Conservation (phyloP, 2,113 vertebrate genomes). For the Poecile atricapillus region DNA sequence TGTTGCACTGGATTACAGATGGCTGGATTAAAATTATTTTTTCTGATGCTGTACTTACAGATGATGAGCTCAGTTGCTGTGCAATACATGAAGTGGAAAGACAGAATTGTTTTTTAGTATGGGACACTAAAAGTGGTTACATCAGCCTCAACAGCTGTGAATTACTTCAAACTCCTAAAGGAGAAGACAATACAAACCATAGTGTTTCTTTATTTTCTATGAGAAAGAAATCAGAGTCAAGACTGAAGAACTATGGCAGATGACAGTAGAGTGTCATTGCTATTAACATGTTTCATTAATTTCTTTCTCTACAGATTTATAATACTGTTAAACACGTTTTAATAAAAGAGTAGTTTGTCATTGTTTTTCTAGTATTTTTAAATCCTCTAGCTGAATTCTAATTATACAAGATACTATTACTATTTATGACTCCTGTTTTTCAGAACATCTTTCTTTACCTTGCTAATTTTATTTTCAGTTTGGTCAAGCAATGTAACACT, state of each 20-base stretch:
- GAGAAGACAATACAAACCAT: neutral
- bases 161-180: neutral
- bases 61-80: neutral
- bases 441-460: neutral
- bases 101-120: neutral
- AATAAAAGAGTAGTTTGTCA: neutral
- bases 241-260: neutral
- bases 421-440: neutral
- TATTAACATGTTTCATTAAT: neutral
- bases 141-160: neutral
- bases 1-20: neutral
- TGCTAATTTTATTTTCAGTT: constrained; percentile 54
- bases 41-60: neutral
- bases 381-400: neutral
- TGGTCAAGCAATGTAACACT: neutral
- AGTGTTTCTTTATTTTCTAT: neutral
- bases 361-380: neutral
- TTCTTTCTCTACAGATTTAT: neutral
- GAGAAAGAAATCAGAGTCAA: neutral
- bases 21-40: neutral
- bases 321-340: neutral
- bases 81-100: neutral
- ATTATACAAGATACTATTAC: neutral
- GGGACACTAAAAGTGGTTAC: neutral
- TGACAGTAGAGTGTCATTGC: neutral